Conservation (phyloP, 2,113 vertebrate species). For the Meleagris gallopavo region DNA sequence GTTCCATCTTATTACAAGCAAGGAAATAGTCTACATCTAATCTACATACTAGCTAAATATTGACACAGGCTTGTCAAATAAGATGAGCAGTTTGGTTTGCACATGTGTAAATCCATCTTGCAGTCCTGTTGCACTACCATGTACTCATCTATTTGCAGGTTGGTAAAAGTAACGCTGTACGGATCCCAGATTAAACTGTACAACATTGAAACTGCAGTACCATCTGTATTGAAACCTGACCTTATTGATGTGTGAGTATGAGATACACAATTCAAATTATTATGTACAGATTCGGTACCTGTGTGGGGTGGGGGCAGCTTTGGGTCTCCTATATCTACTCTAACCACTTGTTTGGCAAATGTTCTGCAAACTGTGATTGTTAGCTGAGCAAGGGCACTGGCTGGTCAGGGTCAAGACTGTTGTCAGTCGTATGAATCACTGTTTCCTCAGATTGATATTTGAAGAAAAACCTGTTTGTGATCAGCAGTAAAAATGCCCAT, state of each 20-base stretch:
- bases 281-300: accelerated
- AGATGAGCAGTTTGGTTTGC: neutral
- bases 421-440: neutral
- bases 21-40: neutral
- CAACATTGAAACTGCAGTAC: conserved; percentile 96
- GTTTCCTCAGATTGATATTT: neutral
- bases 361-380: neutral
- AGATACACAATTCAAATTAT: accelerated
- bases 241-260: conserved; percentile 96
- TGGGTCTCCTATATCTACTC: neutral
- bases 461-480: neutral
- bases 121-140: neutral
- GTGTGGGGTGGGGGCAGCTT: accelerated
- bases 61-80: neutral
- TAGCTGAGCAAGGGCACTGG: neutral
- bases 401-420: neutral
- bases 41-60: neutral
- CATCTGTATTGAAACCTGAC: conserved; percentile 96
- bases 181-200: conserved; percentile 95
- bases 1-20: neutral
- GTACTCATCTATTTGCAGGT: conserved; percentile 68
- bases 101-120: accelerated
- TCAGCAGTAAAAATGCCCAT: neutral
- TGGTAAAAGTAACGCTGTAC: conserved; percentile 95
- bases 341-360: neutral